phyloP scores from a whole-genome alignment of 2,113 vertebrate genomes.

The Siphamia tubifer region DNA sequence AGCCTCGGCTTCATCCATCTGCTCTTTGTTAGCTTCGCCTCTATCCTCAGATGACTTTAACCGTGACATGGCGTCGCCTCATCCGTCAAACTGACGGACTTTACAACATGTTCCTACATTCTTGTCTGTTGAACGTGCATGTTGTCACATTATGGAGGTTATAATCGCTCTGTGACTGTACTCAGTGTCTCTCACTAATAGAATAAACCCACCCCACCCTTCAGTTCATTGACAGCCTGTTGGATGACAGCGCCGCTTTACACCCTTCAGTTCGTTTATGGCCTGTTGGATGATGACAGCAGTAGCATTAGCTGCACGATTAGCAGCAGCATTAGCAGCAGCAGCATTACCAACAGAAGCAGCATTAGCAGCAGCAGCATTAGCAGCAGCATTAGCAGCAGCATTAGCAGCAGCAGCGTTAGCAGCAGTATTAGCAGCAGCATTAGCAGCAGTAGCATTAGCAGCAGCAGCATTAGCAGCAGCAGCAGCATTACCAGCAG shows the following conservation, averaged over 20 bases:
- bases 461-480: too few relatives aligned
- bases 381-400: too few relatives aligned
- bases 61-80: not conserved
- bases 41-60: not conserved
- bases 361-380: too few relatives aligned
- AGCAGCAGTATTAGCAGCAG: too few relatives aligned
- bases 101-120: not conserved
- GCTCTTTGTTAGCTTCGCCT: not conserved
- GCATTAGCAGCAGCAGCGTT: too few relatives aligned
- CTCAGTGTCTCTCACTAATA: not conserved
- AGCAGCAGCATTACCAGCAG: too few relatives aligned
- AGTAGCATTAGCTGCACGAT: too few relatives aligned
- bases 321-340: too few relatives aligned
- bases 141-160: not conserved
- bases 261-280: too few relatives aligned
- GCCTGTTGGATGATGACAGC: too few relatives aligned
- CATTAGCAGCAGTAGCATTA: too few relatives aligned
- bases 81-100: slow-evolving; percentile 4
- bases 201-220: not conserved
- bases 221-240: not conserved
- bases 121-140: not conserved
- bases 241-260: not conserved
- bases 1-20: slow-evolving; percentile 6
- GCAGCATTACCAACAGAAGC: too few relatives aligned
- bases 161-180: not conserved